These are phyloP conservation scores for Cathartes aura DNA, from an alignment of 2,113 vertebrate genomes.

Conservation along the genomic window DNA sequence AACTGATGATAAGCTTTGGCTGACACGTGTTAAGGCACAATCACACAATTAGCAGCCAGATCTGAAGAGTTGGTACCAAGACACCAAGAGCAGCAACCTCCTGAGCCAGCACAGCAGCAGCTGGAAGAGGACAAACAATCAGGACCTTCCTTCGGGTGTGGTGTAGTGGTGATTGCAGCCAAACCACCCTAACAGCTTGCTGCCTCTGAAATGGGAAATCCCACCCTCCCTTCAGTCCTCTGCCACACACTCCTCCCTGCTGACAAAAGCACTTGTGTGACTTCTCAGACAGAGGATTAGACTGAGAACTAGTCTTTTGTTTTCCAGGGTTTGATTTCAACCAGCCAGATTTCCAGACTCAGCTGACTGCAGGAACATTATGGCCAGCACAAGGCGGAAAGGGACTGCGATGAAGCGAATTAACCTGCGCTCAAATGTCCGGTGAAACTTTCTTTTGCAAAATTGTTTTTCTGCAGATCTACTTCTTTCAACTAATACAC, in stretches of 20 bases:
- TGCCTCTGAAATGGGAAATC: conserved; percentile 23
- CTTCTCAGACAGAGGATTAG: background rate
- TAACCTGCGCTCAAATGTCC: background rate
- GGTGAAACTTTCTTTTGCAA: background rate
- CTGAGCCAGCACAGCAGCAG: conserved; percentile 51
- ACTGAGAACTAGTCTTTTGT: background rate
- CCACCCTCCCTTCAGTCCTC: conserved; percentile 1
- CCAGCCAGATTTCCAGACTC: background rate
- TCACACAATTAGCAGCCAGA: background rate
- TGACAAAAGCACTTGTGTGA: conserved; percentile 47
- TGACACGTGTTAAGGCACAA: background rate
- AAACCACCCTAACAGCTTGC: background rate
- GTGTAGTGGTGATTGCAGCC: background rate
- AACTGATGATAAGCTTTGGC: background rate
- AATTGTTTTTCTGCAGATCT: background rate
- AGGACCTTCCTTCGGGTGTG: background rate
- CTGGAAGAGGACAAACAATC: background rate
- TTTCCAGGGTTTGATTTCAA: background rate
- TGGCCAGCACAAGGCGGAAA: background rate
- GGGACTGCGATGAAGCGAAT: background rate
- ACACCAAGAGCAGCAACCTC: background rate
- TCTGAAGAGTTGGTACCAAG: background rate
- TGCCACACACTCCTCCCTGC: conserved; percentile 28
- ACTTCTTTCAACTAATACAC: background rate
- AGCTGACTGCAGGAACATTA: background rate